Conservation (phyloP, 2,888 invertebrate genomes). For the Lasioglossum zephyrum region DNA sequence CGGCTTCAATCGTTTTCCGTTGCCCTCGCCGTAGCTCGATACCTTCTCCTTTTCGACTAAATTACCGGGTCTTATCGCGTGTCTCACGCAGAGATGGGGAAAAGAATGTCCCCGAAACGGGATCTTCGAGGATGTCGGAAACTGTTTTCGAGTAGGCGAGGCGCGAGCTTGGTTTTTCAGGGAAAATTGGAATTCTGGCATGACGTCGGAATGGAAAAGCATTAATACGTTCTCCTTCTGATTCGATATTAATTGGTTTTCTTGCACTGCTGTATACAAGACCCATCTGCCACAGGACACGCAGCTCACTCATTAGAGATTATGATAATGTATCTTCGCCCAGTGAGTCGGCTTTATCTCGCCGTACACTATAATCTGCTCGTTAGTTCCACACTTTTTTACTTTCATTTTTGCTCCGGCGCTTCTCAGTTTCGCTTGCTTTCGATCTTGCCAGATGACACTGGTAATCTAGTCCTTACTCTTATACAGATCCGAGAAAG, state of each 20-base stretch:
- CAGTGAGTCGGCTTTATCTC: background rate
- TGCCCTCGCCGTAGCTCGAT: conserved; percentile 48
- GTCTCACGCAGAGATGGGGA: conserved; percentile 28
- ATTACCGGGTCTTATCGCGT: conserved; percentile 52
- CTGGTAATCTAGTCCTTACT: background rate
- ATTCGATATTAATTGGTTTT: background rate
- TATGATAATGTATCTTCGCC: conserved; percentile 6
- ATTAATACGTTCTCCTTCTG: background rate
- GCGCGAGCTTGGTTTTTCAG: background rate
- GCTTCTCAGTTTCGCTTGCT: conserved; percentile 6
- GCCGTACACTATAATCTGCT: background rate
- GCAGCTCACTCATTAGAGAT: conserved; percentile 2
- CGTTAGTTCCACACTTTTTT: background rate
- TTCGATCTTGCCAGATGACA: conserved; percentile 11
- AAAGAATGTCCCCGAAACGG: conserved; percentile 20
- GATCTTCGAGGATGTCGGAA: background rate
- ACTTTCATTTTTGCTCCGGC: background rate
- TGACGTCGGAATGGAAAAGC: background rate
- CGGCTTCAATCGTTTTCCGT: conserved; percentile 65
- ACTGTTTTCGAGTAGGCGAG: background rate
- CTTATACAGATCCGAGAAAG: background rate
- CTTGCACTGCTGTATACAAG: background rate
- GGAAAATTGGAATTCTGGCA: background rate
- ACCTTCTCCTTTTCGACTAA: conserved; percentile 53
- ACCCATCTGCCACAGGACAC: background rate